Conservation (phyloP, 2,888 invertebrate genomes). For the Rotaria socialis region DNA sequence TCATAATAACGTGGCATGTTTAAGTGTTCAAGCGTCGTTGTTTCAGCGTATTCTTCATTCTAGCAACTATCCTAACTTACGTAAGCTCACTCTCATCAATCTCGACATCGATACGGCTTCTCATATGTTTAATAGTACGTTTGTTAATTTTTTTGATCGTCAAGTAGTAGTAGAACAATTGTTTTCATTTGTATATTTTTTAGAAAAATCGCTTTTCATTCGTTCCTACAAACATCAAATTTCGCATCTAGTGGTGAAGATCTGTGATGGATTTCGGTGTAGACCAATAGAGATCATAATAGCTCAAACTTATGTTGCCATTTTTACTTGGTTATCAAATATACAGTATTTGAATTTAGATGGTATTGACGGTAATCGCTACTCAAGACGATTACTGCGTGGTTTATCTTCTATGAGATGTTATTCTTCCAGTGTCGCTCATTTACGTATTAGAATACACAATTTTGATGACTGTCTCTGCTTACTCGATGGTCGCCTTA, state of each 20-base stretch:
- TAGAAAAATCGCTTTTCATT: background rate
- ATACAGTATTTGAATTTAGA: background rate
- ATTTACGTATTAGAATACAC: background rate
- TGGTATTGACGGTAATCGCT: background rate
- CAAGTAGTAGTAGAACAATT: background rate
- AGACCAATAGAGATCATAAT: background rate
- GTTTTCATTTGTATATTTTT: background rate
- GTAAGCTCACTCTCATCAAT: background rate
- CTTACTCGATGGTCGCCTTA: background rate
- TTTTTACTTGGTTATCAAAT: background rate
- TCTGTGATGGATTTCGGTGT: background rate
- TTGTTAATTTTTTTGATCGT: background rate
- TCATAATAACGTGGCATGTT: background rate
- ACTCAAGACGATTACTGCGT: background rate
- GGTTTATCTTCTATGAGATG: background rate
- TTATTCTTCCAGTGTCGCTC: background rate
- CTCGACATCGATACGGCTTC: background rate
- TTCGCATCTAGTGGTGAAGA: background rate
- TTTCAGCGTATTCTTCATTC: background rate
- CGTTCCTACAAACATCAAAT: slow-evolving; percentile 24
- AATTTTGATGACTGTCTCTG: background rate
- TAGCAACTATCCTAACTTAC: background rate
- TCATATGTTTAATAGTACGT: slow-evolving; percentile 3
- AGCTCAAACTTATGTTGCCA: background rate
- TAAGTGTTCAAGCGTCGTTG: background rate